Evolutionary conservation across 2,888 invertebrate species (phyloP), one percentile per base, ranked within the genome.

Genomic region (Stenodera caucasica): DNA sequence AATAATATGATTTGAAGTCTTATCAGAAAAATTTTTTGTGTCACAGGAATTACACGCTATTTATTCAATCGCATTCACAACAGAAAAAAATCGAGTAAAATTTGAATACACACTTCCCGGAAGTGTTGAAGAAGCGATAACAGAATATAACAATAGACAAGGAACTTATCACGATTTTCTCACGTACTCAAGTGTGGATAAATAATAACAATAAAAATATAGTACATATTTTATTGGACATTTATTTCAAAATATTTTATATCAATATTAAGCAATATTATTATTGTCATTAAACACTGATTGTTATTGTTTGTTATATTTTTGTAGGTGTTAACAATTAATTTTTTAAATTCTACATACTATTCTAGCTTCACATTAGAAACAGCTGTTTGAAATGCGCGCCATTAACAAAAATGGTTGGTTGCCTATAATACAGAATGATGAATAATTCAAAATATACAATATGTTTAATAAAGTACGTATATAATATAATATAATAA

Each of bases 121-220:
- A 45, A 45, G 45, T 45, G 45, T 21, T 21, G 15, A 21, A 45
- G 45, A 45, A 45, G 45, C 3, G 3, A 26, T 5, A 26, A 26
- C 26, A 45, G 15, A 45, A 45, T 18, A 45, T 12, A 45, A 45
- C 45, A 45, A 45, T 45, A 45, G 45, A 21, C 35, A 35, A 45
- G 21, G 2, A 45, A 4, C 11, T 45, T 45, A 21, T 45, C 45
- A 21, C 21, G 21, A 18, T 45, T 45, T 21, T 45, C 45, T 45
- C 45, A 45, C 45, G 21, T 11, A 45, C 11, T 8, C 32, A 5
- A 37, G 4, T 37, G 37, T 37, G 11, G 33, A n/a, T 15, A 15
- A 6, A 14, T 35, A 3, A 21, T 1, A 8, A 3, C 11, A 21
- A 45, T 45, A 21, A 45, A 45, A 45, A 21, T 21, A 45, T 12